phyloP scores from a whole-genome alignment of 2,797 vertebrate genomes.

The Brotula barbata region DNA sequence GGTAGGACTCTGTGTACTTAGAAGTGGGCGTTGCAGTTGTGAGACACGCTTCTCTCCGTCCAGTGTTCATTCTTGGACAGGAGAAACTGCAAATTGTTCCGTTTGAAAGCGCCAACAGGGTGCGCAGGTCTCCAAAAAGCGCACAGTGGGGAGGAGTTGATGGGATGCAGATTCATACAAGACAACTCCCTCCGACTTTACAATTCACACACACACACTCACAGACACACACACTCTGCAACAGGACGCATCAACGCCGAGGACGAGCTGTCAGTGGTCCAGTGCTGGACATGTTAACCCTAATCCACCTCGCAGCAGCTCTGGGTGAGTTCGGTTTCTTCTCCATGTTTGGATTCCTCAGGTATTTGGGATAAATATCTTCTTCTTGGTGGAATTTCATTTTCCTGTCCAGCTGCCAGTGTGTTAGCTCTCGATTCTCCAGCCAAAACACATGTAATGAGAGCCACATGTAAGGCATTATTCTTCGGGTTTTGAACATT shows the following conservation, averaged over 20 bases:
- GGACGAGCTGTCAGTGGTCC: constrained; percentile 20
- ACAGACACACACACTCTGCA: not conserved
- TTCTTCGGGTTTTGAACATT: not conserved
- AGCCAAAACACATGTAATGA: constrained; percentile 43
- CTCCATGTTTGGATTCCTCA: not conserved
- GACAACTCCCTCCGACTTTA: constrained; percentile 35
- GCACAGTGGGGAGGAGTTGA: too few species aligned
- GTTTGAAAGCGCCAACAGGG: not conserved
- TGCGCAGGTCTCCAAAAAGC: too few species aligned
- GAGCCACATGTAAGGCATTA: constrained; percentile 50
- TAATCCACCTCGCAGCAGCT: constrained; percentile 55
- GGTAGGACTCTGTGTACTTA: too few species aligned
- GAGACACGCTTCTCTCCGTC: too few species aligned
- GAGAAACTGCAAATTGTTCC: not conserved
- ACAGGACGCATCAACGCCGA: constrained; percentile 17
- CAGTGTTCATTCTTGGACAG: too few species aligned
- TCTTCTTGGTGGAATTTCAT: not conserved
- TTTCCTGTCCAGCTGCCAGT: constrained; percentile 10
- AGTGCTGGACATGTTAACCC: constrained; percentile 65
- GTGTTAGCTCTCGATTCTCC: constrained; percentile 1
- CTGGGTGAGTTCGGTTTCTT: constrained; percentile 71
- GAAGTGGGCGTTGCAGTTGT: too few species aligned
- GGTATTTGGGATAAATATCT: not conserved
- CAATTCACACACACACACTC: constrained; percentile 8
- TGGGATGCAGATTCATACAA: constrained; percentile 16